These are phyloP conservation scores for Myotis pilosus DNA, from an alignment of 2,797 vertebrate genomes.

Conservation along the genomic window DNA sequence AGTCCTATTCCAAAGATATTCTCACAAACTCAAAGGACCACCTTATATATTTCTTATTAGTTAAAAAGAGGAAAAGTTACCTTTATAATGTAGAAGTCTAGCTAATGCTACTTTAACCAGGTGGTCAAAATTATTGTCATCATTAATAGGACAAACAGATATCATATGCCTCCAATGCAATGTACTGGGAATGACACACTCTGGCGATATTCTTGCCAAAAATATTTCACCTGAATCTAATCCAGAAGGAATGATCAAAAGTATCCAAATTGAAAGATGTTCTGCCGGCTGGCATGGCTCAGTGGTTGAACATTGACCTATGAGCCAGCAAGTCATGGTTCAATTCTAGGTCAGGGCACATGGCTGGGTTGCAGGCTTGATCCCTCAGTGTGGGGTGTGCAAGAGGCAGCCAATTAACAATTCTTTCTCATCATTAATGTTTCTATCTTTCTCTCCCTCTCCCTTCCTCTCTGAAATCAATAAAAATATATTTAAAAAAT, in stretches of 20 bases:
- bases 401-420: too few species aligned
- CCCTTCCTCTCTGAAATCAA: too few species aligned
- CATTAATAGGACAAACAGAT: conserved; percentile 11
- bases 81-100: background rate
- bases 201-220: conserved; percentile 9
- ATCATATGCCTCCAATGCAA: background rate
- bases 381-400: too few species aligned
- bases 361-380: too few species aligned
- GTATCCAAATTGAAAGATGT: background rate
- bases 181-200: conserved; percentile 4
- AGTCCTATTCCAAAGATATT: background rate
- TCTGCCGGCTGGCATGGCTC: background rate
- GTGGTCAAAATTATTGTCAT: conserved; percentile 18
- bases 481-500: too few species aligned
- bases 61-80: background rate
- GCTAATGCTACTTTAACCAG: background rate
- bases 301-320: too few species aligned
- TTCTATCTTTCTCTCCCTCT: too few species aligned
- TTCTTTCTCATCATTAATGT: too few species aligned
- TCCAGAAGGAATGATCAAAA: background rate
- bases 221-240: conserved; percentile 41
- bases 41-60: background rate
- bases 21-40: conserved; percentile 1
- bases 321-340: too few species aligned
- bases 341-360: too few species aligned